phyloP scores from a whole-genome alignment of 2,888 invertebrate genomes.

The Stomorhina lunata region DNA sequence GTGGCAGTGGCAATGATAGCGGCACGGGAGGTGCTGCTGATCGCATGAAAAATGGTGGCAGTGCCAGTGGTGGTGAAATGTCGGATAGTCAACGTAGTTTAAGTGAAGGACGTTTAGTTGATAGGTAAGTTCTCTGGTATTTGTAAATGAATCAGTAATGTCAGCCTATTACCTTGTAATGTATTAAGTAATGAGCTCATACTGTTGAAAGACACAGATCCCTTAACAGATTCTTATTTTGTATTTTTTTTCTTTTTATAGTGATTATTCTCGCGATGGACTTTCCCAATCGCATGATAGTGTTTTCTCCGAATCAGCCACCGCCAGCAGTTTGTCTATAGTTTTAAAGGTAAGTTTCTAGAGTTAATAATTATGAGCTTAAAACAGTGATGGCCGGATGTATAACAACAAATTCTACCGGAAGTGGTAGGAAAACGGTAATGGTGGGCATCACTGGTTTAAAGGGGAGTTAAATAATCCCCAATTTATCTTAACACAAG shows the following conservation, averaged over 20 bases:
- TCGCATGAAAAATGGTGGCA: constrained; percentile 59
- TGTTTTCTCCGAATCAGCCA: constrained; percentile 87
- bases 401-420: too few species aligned
- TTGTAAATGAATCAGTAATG: not conserved
- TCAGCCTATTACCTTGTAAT: not conserved
- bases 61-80: constrained; percentile 73
- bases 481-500: too few species aligned
- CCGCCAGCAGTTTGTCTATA: constrained; percentile 79
- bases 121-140: constrained; percentile 73
- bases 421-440: too few species aligned
- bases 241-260: constrained; percentile 62
- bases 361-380: too few species aligned
- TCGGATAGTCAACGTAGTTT: constrained; percentile 79
- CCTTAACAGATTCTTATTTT: too few species aligned
- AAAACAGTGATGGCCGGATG: too few species aligned
- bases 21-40: constrained; percentile 62
- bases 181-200: not conserved
- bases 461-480: too few species aligned
- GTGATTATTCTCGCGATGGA: constrained; percentile 80
- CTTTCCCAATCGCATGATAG: constrained; percentile 95
- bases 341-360: constrained; percentile 78
- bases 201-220: not conserved
- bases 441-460: too few species aligned
- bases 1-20: constrained; percentile 67
- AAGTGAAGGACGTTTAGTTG: constrained; percentile 78